Evolutionary conservation across 2,888 invertebrate species (phyloP), one percentile per base, ranked within the genome.

Genomic region (Torymus tubicola): DNA sequence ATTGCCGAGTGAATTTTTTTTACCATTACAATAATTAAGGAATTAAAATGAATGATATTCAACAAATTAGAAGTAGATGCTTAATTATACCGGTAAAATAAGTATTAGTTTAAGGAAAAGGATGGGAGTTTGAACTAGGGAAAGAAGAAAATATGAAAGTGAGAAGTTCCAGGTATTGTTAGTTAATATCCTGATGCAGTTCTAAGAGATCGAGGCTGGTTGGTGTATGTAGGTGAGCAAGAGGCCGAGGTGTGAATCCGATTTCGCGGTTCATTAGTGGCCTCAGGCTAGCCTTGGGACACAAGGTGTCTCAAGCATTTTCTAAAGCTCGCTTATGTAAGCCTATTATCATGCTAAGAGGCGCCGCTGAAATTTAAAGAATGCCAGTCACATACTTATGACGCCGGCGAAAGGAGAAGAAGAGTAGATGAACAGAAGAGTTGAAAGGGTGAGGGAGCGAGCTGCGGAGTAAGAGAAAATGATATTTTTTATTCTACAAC

Each of bases 321-420:
- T 55, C 70, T 80, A 75, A 58, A 79, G 63, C 80, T 77, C 63
- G 76, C 63, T 86, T 87, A 85, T 82, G 85, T 86, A 86, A 87
- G 84, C 86, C 86, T 85, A 85, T 87, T 86, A 85, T 84, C 83
- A 83, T 83, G 84, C 85, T 84, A 85, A 82, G 83, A 81, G 84
- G 81, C 82, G 84, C 82, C 81, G 81, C 76, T 80, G 78, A 84
- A 85, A 87, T 87, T 85, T 84, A 82, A 86, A 84, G 85, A 88
- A 87, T 87, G 86, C 83, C 83, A 52, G 16, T 18, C 42, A 82
- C 83, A 78, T 76, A 81, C 82, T 81, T 57, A 75, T 52, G 76
- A 42, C 58, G 63, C 53, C 60, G 69, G 61, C 24, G 67, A 76
- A 13, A 14, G 55, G 61, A 50, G 67, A 76, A 13, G 10, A 24